Evolutionary conservation across 2,797 vertebrate genomes (phyloP).

Genomic region (Cirrhinus molitorella): DNA sequence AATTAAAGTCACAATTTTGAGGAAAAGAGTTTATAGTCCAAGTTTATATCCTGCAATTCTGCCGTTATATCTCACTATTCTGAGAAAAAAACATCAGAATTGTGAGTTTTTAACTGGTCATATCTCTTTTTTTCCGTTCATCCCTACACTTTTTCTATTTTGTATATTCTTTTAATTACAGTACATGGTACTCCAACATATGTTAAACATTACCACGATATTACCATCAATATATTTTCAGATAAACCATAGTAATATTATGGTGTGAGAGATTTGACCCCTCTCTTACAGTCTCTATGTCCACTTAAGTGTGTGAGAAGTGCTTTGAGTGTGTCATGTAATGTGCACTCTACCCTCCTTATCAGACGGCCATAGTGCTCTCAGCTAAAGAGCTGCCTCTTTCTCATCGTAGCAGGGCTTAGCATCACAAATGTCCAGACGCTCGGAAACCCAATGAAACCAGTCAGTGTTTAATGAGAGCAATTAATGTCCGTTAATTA

Average conservation of each 20-base stretch:
- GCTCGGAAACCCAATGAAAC: conserved; percentile 58
- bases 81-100: too few species aligned
- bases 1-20: too few species aligned
- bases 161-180: background rate
- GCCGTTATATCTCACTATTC: too few species aligned
- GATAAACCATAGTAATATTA: background rate
- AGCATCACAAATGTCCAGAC: conserved; percentile 49
- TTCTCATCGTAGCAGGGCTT: conserved; percentile 44
- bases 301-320: conserved; percentile 26
- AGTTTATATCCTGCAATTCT: too few species aligned
- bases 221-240: background rate
- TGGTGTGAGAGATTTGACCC: background rate
- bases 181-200: background rate
- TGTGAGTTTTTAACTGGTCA: too few species aligned
- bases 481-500: conserved; percentile 74
- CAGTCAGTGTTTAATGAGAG: conserved; percentile 68
- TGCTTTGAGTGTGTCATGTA: conserved; percentile 14
- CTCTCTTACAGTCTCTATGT: background rate
- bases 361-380: conserved; percentile 43
- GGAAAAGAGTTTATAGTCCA: too few species aligned
- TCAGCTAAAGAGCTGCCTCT: conserved; percentile 60
- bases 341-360: conserved; percentile 1
- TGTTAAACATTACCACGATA: background rate
- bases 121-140: too few species aligned
- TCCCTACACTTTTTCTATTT: background rate